Evolutionary conservation across 2,888 invertebrate species (phyloP), one percentile per base, ranked within the genome.

Genomic region (Ochlodes sylvanus): DNA sequence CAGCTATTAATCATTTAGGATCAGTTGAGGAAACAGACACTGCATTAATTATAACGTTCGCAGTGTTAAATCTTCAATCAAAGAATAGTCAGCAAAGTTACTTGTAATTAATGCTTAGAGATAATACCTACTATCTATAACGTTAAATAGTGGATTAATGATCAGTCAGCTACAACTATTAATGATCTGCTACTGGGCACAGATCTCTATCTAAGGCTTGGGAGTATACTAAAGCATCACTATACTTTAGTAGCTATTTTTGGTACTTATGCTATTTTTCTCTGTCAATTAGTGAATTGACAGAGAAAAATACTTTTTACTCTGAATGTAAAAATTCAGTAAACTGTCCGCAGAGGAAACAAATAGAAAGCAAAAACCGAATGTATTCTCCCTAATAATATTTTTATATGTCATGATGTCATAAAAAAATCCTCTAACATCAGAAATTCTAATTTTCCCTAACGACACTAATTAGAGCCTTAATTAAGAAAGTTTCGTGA

Each of bases 21-120:
- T 54, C 14, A 10, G 44, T 15, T 17, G 47, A 15, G 47, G 47
- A 47, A 52, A 54, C n/a, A 54, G 54, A 32, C n/a, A 32, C 54
- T 54, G 32, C 27, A 54, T 54, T 54, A 54, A 21, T 52, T 52
- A 52, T 38, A 38, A 38, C n/a, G 19, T 19, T 50, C 6, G 52
- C 14, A 9, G n/a, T 2, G n/a, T n/a, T 21, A 38, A 12, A 27
- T 14, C 54, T 7, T 32, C 4, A n/a, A 10, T 27, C n/a, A 54
- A n/a, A 9, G 27, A n/a, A 14, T 54, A n/a, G 54, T 52, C 21
- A 54, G 32, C n/a, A 12, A 50, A 19, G 44, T 44, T 54, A 32
- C 19, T 1, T 19, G 19, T 50, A 21, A 50, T 50, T 54, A n/a
- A 54, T 27, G n/a, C n/a, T 54, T 32, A 10, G 7, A 32, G 38